These are phyloP conservation scores for Tragelaphus scriptus DNA, from an alignment of 2,113 vertebrate genomes.

Conservation along the genomic window DNA sequence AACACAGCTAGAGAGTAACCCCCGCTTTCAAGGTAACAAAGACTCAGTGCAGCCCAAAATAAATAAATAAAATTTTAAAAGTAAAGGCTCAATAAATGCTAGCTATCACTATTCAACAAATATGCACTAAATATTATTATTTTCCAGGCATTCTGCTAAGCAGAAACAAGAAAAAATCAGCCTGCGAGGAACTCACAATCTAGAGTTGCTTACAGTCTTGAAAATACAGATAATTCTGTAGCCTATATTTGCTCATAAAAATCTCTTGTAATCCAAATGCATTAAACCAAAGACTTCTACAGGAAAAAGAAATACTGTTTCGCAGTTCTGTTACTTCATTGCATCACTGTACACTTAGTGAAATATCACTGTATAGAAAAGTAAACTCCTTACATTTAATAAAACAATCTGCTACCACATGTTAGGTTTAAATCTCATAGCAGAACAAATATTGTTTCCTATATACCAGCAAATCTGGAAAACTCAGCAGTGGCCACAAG, in stretches of 20 bases:
- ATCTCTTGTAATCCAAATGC: not conserved
- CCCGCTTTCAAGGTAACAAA: not conserved
- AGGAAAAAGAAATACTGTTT: not conserved
- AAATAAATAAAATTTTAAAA: not conserved
- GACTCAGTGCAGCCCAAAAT: not conserved
- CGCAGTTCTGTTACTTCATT: not conserved
- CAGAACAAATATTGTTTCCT: not conserved
- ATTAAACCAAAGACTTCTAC: not conserved
- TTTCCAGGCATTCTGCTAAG: not conserved
- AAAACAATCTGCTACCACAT: not conserved
- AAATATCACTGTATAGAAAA: not conserved
- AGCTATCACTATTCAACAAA: not conserved
- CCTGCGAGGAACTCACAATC: not conserved
- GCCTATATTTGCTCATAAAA: not conserved
- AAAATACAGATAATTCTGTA: not conserved
- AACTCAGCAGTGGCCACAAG: too few species aligned
- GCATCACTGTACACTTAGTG: not conserved
- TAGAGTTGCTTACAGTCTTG: not conserved
- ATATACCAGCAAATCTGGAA: too few species aligned
- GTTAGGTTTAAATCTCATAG: not conserved
- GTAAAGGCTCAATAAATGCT: not conserved
- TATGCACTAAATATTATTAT: not conserved
- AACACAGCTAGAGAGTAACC: not conserved
- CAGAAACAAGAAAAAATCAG: not conserved
- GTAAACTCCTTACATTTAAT: not conserved